phyloP scores from a whole-genome alignment of 2,797 vertebrate genomes.

The Gambelia wislizenii region DNA sequence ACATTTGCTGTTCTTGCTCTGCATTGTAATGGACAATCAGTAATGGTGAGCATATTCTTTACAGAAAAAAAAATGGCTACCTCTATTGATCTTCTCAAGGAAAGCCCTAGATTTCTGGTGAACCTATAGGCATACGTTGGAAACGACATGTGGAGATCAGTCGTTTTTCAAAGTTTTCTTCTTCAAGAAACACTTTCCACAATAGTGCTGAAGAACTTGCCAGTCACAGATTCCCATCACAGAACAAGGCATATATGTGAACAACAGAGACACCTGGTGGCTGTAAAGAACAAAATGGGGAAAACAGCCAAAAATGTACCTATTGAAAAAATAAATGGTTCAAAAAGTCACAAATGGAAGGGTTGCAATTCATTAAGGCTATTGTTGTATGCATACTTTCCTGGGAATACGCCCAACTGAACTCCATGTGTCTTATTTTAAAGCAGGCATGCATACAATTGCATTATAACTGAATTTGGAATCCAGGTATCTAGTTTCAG shows the following conservation, averaged over 20 bases:
- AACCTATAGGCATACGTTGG: neutral
- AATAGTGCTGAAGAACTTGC: neutral
- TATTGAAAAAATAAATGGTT: neutral
- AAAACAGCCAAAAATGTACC: neutral
- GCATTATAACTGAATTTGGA: neutral
- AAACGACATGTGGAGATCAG: neutral
- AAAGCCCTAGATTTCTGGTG: neutral
- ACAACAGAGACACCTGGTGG: slow-evolving; percentile 76
- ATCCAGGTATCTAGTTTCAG: neutral
- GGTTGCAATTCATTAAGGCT: neutral
- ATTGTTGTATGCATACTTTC: neutral
- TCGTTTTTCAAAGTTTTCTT: too few relatives aligned
- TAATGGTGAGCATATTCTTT: neutral
- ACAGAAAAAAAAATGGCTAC: neutral
- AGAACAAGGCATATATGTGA: slow-evolving; percentile 30
- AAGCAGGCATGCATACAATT: too few relatives aligned
- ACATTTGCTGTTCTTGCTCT: too few relatives aligned
- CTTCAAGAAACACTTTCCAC: neutral
- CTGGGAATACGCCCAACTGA: neutral
- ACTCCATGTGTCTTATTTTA: neutral
- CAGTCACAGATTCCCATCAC: neutral
- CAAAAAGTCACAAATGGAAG: neutral
- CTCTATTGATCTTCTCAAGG: neutral
- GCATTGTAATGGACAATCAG: neutral
- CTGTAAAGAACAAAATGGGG: slow-evolving; percentile 28